Conservation (phyloP, 2,888 invertebrate genomes). For the Campoplex capitator region DNA sequence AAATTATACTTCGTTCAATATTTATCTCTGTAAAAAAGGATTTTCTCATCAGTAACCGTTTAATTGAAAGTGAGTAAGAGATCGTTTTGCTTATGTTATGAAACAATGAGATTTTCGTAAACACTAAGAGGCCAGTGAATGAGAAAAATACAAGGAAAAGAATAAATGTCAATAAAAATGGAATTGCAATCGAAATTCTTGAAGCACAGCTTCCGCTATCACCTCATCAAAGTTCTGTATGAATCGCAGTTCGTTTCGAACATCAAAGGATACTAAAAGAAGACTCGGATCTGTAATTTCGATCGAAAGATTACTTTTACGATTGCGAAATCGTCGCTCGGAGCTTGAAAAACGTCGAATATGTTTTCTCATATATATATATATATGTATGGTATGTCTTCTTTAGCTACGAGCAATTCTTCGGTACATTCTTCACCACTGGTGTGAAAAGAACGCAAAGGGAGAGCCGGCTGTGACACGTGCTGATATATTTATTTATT, state of each 20-base stretch:
- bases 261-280: conserved; percentile 13
- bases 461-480: neutral
- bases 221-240: neutral
- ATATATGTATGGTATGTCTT: neutral
- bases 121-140: neutral
- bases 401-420: neutral
- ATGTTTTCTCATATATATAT: conserved; percentile 5
- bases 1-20: conserved; percentile 28
- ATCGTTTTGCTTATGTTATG: neutral
- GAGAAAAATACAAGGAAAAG: neutral
- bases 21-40: conserved; percentile 1
- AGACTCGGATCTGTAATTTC: neutral
- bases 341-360: conserved; percentile 4
- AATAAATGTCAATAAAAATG: neutral
- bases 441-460: neutral
- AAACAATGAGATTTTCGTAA: neutral
- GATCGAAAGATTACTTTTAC: conserved; percentile 13
- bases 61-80: neutral
- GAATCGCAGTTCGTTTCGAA: neutral
- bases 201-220: neutral
- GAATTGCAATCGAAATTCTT: conserved; percentile 15
- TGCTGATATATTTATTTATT: conserved; percentile 17
- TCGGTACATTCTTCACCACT: neutral
- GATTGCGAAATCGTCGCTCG: neutral
- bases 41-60: neutral